Evolutionary conservation across 2,888 invertebrate species (phyloP).

Genomic region (Tinea semifulvella): DNA sequence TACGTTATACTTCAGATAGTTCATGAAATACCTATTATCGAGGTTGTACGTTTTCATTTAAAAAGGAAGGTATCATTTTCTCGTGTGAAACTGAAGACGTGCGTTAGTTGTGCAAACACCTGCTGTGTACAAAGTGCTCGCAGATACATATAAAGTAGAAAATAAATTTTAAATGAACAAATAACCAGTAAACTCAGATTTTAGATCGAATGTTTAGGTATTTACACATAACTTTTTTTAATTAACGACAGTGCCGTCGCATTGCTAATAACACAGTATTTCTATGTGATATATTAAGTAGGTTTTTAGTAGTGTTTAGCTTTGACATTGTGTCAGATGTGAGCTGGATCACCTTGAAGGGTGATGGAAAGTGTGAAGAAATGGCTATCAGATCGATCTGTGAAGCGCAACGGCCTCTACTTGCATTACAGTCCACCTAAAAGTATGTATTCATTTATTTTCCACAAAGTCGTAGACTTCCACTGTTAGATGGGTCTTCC

Average conservation of each 20-base stretch:
- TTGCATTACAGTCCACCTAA: slow-evolving; percentile 72
- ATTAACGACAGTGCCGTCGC: no score
- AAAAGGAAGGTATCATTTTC: slow-evolving; percentile 5
- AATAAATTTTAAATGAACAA: no score
- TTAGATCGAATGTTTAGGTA: no score
- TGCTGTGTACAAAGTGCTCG: neutral
- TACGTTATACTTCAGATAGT: no score
- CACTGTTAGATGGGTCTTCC: no score
- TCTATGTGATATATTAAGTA: no score
- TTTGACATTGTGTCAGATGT: neutral
- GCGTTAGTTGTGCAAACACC: slow-evolving; percentile 10
- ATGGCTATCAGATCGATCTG: slow-evolving; percentile 34
- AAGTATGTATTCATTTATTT: slow-evolving; percentile 52
- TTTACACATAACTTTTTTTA: no score
- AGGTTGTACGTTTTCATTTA: neutral
- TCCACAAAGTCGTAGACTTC: neutral
- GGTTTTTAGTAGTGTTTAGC: no score
- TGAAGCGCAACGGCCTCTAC: slow-evolving; percentile 62
- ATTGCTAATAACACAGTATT: no score
- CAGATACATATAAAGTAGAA: no score
- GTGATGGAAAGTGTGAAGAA: slow-evolving; percentile 47
- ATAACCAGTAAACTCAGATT: no score
- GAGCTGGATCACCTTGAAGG: no score
- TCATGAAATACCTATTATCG: slow-evolving; percentile 10
- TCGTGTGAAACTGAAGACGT: slow-evolving; percentile 7